Percentiles rank a stretch among this genome's conserved stretches.
Conservation (phyloP, 2,888 invertebrate species). For the Temnothorax ravouxi region DNA sequence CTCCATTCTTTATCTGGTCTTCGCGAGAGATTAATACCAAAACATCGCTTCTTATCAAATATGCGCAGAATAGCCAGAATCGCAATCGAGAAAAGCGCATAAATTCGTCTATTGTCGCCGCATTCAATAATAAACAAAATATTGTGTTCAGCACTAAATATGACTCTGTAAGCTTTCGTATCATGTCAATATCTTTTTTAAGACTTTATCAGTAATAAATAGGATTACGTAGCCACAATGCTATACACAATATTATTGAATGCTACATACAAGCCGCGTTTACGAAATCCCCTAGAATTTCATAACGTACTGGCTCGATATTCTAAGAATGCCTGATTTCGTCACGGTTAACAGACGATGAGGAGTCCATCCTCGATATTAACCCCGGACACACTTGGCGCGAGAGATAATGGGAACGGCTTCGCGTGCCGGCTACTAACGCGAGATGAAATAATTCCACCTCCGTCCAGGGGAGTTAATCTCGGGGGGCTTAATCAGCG, state of each 20-base stretch:
- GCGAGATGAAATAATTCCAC: constrained; percentile 72
- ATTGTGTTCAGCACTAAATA: background rate
- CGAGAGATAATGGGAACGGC: constrained; percentile 61
- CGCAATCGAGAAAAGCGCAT: background rate
- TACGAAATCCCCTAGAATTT: constrained; percentile 1
- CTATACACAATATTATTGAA: background rate
- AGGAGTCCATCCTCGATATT: constrained; percentile 27
- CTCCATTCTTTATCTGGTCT: constrained; percentile 6
- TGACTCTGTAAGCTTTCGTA: background rate
- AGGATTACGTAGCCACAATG: background rate
- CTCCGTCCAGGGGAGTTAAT: constrained; percentile 71
- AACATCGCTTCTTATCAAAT: constrained; percentile 34
- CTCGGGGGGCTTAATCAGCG: constrained; percentile 74
- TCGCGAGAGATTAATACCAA: constrained; percentile 6
- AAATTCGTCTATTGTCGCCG: background rate
- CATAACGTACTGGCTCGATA: background rate
- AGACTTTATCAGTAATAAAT: background rate
- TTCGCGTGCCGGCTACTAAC: constrained; percentile 42
- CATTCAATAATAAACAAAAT: background rate
- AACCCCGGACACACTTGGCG: constrained; percentile 15
- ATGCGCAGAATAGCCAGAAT: background rate
- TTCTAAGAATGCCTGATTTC: background rate
- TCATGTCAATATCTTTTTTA: background rate
- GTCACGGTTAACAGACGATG: constrained; percentile 1
- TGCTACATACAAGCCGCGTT: too few relatives aligned